phyloP scores from a whole-genome alignment of 2,888 invertebrate genomes.

The Leptarthrus brevirostris region DNA sequence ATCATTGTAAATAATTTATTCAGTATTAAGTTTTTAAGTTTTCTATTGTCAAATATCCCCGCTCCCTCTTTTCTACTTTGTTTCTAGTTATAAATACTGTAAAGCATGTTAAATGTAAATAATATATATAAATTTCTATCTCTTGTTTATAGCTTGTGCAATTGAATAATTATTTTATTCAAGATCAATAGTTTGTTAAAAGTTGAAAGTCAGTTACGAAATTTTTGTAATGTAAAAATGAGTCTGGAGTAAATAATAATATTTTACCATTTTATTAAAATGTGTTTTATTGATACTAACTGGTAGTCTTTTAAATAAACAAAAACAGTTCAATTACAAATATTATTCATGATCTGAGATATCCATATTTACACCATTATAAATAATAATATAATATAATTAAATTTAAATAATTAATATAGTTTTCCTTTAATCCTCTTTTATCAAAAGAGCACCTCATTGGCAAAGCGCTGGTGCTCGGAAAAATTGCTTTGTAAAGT shows the following conservation, averaged over 20 bases:
- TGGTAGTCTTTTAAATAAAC: too few species aligned
- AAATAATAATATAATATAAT: too few species aligned
- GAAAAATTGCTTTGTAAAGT: too few species aligned
- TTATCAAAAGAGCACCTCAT: too few species aligned
- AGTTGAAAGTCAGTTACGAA: neutral
- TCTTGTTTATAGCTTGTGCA: conserved; percentile 13
- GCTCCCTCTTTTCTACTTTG: conserved; percentile 15
- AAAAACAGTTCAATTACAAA: too few species aligned
- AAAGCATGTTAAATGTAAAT: conserved; percentile 39
- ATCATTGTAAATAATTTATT: conserved; percentile 46
- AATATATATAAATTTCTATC: conserved; percentile 16
- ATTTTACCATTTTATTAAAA: neutral
- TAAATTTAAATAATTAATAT: too few species aligned
- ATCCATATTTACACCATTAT: too few species aligned
- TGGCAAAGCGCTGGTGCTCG: too few species aligned
- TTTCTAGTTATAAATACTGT: conserved; percentile 32
- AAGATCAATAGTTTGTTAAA: neutral
- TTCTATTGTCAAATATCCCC: conserved; percentile 8
- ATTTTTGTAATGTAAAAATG: neutral
- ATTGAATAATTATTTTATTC: conserved; percentile 37
- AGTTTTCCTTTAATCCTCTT: too few species aligned
- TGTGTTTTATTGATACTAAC: too few species aligned
- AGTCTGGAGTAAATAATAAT: neutral
- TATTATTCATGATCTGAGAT: too few species aligned
- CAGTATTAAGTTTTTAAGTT: conserved; percentile 25